phyloP scores from a whole-genome alignment of 2,113 vertebrate genomes.

The Phrynosoma blainvillii region DNA sequence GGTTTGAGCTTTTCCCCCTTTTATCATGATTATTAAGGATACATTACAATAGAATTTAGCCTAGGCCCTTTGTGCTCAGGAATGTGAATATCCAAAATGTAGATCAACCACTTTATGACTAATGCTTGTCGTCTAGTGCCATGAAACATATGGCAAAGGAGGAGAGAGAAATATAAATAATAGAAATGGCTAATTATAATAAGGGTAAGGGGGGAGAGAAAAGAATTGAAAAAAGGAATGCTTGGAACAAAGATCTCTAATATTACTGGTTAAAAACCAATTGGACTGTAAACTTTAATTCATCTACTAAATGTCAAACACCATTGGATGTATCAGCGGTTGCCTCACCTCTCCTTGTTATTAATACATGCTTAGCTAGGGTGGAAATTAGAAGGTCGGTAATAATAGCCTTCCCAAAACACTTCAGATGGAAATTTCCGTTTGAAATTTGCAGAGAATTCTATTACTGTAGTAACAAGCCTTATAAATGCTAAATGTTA shows the following conservation, averaged over 20 bases:
- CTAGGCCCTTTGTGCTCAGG: conserved; percentile 36
- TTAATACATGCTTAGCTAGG: conserved; percentile 59
- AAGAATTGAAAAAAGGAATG: fast-evolving
- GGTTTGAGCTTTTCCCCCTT: conserved; percentile 35
- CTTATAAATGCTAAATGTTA: conserved; percentile 47
- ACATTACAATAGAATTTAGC: conserved; percentile 58
- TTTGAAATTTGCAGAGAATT: conserved; percentile 67
- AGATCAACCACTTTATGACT: neutral
- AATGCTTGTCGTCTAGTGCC: conserved; percentile 8
- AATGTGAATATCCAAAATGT: conserved; percentile 45
- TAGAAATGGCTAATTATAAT: conserved; percentile 3
- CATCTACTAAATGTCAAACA: conserved; percentile 63
- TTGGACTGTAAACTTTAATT: conserved; percentile 60
- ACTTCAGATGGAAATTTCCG: conserved; percentile 59
- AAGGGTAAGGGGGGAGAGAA: fast-evolving
- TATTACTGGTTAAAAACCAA: conserved; percentile 50
- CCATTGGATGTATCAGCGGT: conserved; percentile 46
- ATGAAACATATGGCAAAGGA: neutral
- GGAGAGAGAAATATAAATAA: neutral
- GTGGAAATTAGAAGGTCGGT: conserved; percentile 66
- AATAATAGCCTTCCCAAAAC: conserved; percentile 67
- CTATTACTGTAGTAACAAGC: conserved; percentile 53
- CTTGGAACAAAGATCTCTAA: conserved; percentile 31
- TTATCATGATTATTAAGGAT: conserved; percentile 22
- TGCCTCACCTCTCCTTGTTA: conserved; percentile 51